Conservation (phyloP, 64 coral and sea anemone genomes). For the Dendronephthya gigantea region DNA sequence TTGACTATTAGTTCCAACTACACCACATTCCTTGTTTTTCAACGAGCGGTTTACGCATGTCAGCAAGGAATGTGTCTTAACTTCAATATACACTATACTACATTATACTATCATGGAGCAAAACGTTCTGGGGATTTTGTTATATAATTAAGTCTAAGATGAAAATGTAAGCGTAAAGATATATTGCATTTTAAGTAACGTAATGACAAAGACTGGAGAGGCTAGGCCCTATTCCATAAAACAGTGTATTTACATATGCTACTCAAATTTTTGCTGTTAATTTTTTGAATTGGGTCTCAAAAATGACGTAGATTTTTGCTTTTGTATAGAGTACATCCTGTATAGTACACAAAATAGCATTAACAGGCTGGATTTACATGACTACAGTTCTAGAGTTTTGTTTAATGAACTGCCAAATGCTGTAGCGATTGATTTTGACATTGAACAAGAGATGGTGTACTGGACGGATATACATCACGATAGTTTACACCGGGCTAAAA, state of each 20-base stretch:
- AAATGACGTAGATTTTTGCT: not conserved
- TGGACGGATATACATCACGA: not conserved
- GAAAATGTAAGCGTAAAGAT: no score
- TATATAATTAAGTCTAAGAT: no score
- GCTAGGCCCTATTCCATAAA: no score
- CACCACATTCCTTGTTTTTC: no score
- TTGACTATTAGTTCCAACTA: no score
- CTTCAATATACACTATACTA: no score
- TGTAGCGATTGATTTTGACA: not conserved
- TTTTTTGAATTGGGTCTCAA: not conserved
- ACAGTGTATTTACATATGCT: no score
- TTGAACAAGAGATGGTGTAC: not conserved
- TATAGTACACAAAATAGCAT: not conserved
- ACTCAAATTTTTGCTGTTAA: no score
- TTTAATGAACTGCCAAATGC: not conserved
- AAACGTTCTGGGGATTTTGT: no score
- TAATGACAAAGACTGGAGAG: not conserved
- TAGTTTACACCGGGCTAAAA: not conserved
- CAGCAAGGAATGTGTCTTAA: no score
- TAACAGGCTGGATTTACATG: not conserved
- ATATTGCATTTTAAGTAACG: not conserved
- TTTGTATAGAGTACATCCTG: slow-evolving; percentile 9
- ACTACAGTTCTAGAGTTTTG: not conserved
- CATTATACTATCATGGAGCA: no score
- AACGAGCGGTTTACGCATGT: no score